A percentile compares a stretch with the other conserved stretches of the same genome.
These are phyloP conservation scores for Phyllostomus hastatus DNA, from an alignment of 2,113 vertebrate genomes.

Conservation along the genomic window DNA sequence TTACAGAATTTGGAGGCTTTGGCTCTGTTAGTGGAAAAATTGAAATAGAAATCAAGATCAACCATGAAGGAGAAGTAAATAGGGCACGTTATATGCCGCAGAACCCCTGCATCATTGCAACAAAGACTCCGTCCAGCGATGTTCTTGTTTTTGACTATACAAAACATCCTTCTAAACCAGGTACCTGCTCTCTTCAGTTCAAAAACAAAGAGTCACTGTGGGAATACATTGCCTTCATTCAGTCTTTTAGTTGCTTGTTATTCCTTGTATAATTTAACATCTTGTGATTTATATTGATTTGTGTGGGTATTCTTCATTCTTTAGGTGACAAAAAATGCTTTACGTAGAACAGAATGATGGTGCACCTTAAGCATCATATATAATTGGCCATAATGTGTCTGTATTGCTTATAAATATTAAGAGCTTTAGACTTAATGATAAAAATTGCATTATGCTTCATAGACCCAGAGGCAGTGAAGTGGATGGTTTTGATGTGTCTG, in stretches of 20 bases:
- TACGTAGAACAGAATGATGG: background rate
- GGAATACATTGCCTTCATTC: background rate
- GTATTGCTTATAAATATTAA: background rate
- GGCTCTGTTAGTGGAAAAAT: slow-evolving; percentile 99
- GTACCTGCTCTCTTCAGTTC: slow-evolving; percentile 72
- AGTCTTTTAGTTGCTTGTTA: slow-evolving; percentile 8
- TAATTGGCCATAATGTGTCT: background rate
- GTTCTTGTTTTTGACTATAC: slow-evolving; percentile 99
- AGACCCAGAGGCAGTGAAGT: background rate
- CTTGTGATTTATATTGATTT: background rate
- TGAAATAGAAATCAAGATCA: slow-evolving; percentile 99
- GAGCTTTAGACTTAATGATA: background rate
- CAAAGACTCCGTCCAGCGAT: slow-evolving; percentile 97
- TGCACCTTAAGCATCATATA: background rate
- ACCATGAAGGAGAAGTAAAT: slow-evolving; percentile 99
- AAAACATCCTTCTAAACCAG: slow-evolving; percentile 98
- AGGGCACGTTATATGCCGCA: slow-evolving; percentile 98
- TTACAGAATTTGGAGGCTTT: slow-evolving; percentile 97
- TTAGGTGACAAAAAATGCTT: background rate
- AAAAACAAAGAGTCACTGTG: background rate
- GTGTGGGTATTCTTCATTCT: background rate
- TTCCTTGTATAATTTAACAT: slow-evolving; percentile 22
- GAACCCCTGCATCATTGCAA: slow-evolving; percentile 98
- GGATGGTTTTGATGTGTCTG: background rate
- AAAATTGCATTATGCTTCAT: slow-evolving; percentile 12